Percentiles rank a stretch among this genome's conserved stretches.
These are phyloP conservation scores for Onthophagus taurus DNA, from an alignment of 1,140 invertebrate genomes.

Conservation along the genomic window DNA sequence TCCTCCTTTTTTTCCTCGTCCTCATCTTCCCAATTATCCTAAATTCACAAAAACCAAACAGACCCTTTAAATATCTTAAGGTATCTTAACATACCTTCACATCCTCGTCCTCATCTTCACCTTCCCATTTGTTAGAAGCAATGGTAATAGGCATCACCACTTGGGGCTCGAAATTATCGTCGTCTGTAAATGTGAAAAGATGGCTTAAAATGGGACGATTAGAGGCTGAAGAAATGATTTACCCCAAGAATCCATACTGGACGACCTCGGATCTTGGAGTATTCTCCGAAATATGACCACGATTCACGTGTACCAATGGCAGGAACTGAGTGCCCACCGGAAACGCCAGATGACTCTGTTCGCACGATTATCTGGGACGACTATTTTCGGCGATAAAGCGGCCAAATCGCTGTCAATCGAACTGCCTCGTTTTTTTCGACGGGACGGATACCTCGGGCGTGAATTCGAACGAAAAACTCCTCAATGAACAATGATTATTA, in stretches of 20 bases:
- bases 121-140: conserved; percentile 70
- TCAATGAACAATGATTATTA: conserved; percentile 2
- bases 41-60: background rate
- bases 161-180: conserved; percentile 34
- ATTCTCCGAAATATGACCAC: conserved; percentile 19
- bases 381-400: conserved; percentile 3
- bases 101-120: conserved; percentile 77
- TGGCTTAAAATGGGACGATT: background rate
- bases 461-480: background rate
- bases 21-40: conserved; percentile 81
- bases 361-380: conserved; percentile 7
- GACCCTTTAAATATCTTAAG: background rate
- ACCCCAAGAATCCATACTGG: conserved; percentile 36
- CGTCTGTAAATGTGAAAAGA: conserved; percentile 25
- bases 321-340: conserved; percentile 9
- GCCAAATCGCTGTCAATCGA: conserved; percentile 6
- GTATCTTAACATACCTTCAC: conserved; percentile 57
- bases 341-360: conserved; percentile 22
- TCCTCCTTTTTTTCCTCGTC: conserved; percentile 59
- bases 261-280: background rate
- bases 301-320: conserved; percentile 31
- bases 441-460: background rate
- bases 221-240: conserved; percentile 16
- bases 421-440: conserved; percentile 5
- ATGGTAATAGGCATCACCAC: conserved; percentile 14